These are phyloP conservation scores for Lottia gigantea DNA, from an alignment of 2,888 invertebrate genomes.

Conservation along the genomic window DNA sequence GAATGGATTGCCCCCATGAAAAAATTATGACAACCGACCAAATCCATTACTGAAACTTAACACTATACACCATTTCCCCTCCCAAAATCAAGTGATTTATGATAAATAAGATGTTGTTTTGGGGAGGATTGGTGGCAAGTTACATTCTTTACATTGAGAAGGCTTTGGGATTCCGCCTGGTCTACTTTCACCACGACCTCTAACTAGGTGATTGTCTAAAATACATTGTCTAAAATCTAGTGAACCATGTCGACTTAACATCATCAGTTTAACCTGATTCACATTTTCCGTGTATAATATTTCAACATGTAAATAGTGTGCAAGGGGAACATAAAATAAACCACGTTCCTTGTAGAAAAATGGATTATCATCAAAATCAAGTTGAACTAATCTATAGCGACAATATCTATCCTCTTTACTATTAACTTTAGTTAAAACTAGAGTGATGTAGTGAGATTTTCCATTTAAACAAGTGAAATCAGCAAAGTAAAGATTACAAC, in stretches of 20 bases:
- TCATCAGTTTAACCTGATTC: neutral
- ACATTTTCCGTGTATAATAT: slow-evolving; percentile 15
- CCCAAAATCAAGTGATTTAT: too few species aligned
- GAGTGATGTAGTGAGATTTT: slow-evolving; percentile 7
- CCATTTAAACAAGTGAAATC: slow-evolving; percentile 6
- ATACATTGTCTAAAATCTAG: too few species aligned
- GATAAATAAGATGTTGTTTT: too few species aligned
- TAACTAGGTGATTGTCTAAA: neutral
- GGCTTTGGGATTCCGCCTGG: neutral
- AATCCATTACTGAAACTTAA: too few species aligned
- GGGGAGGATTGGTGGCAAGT: neutral
- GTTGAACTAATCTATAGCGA: neutral
- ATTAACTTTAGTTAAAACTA: slow-evolving; percentile 13
- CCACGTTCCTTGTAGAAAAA: neutral
- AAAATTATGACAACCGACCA: too few species aligned
- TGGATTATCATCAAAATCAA: slow-evolving; percentile 13
- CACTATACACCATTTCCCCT: too few species aligned
- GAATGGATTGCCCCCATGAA: too few species aligned
- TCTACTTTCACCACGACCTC: neutral
- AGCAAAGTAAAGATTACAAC: slow-evolving; percentile 10
- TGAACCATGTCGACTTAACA: neutral
- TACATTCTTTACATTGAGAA: neutral
- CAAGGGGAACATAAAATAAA: neutral
- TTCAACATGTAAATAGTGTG: neutral
- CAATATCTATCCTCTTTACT: slow-evolving; percentile 11